Evolutionary conservation across 2,113 vertebrate species (phyloP), one percentile per base, ranked within the genome.

Genomic region (Pomatorhinus ruficollis): DNA sequence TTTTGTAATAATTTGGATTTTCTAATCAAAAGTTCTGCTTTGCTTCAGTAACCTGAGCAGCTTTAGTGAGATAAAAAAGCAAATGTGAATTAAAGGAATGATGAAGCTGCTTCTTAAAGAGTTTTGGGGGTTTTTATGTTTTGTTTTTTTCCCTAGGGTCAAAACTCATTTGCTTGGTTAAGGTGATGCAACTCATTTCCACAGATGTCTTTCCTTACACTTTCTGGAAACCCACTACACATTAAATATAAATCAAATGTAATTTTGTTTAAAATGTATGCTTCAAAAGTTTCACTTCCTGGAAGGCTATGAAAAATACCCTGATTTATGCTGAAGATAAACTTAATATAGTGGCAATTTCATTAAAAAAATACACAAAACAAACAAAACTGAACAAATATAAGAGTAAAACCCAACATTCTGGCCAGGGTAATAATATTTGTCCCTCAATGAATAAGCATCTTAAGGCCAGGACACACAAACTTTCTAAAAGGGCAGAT

Each of bases 81-180:
- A 74, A 56, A 72, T 28, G 37, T 72, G 16, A 70, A 69, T 64
- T 8, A 83, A 56, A 81, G 10, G 15, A 75, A 83, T 54, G 1
- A 27, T 31, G 33, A 75, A 37, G 54, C 22, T 74, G 3, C 30
- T 52, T 83, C 56, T 66, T 75, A 27, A 84, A 84, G 42, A 21
- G 5, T 63, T 83, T 70, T n/a, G 39, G 39, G 8, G 3, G 30
- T 3, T 0, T 2, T 13, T 2, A 2, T n/a, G 5, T 1, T 31
- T 25, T 37, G 11, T 60, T 56, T 68, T 54, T 75, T 59, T 19
- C 11, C 52, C 20, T 25, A 45, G 22, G 4, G 10, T 39, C 12
- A 17, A 19, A 60, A 59, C 10, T 44, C 6, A n/a, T 31, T 87
- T 71, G 27, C 33, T 27, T 30, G 28, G 4, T 30, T 60, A 19